Evolutionary conservation across 2,888 invertebrate genomes (phyloP), one percentile per base, ranked within the genome.

Genomic region (Nomada fabriciana): DNA sequence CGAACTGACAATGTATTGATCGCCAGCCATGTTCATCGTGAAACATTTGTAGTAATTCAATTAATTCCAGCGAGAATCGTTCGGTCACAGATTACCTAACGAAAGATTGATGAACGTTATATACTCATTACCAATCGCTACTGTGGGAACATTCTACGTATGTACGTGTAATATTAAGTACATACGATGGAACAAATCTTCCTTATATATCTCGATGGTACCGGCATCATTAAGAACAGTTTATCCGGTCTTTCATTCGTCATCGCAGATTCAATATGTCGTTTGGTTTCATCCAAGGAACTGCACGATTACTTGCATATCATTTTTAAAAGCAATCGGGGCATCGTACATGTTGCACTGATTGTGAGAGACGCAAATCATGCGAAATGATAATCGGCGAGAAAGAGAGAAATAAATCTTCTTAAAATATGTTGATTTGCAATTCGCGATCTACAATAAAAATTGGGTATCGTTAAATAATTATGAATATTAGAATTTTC

Each of bases 71-170:
- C 70, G 86, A 76, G 82, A 83, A 76, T 84, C 80, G 80, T 80
- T 72, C 74, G 68, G 64, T 64, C 80, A 68, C 18, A 52, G 82
- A 88, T 88, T 87, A 87, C 86, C 76, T 70, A 87, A 88, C 87
- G 83, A 87, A 87, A 89, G 89, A 89, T 89, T 89, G 86, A 89
- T 89, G 89, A 89, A 84, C 82, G 78, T 84, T 87, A 80, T 79
- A 79, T 84, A 84, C 89, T 88, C 88, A 89, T 89, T 89, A 88
- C 80, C 77, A 76, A 73, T 77, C 77, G 89, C 89, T 89, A 89
- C 89, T 84, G 88, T 85, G 88, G 87, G 86, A 87, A 88, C 80
- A 81, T n/a, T n/a, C n/a, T 75, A 88, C 78, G 80, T 75, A 83
- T 83, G 78, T 74, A 69, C 73, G 69, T 82, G 74, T 82, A 82